A percentile compares a stretch with the other conserved stretches of the same genome.
phyloP scores from a whole-genome alignment of 2,113 vertebrate genomes.

The Hemiscyllium ocellatum region DNA sequence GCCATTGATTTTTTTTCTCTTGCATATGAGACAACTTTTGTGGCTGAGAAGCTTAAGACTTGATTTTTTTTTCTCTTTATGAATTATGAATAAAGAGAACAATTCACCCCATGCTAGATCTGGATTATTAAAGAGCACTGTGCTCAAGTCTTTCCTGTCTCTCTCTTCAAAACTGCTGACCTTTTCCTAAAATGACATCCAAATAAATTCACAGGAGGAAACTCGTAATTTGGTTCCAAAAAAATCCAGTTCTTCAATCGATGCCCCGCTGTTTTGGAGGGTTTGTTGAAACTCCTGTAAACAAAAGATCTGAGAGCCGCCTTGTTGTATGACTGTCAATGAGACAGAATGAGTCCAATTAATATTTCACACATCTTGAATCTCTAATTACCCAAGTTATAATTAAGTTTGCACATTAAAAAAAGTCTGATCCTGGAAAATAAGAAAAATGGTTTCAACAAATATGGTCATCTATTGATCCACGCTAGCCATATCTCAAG shows the following conservation, averaged over 20 bases:
- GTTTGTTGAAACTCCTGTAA: not conserved
- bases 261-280: conserved; percentile 21
- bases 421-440: not conserved
- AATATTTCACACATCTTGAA: conserved; percentile 21
- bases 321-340: not conserved
- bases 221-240: conserved; percentile 16
- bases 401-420: conserved; percentile 25
- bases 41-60: not conserved
- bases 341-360: conserved; percentile 34
- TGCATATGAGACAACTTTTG: not conserved
- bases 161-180: conserved; percentile 21
- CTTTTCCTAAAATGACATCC: not conserved
- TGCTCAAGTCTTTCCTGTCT: not conserved
- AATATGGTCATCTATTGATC: not conserved
- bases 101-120: not conserved
- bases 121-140: not conserved
- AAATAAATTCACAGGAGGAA: conserved; percentile 29
- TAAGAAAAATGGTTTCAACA: not conserved
- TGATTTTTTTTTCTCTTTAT: not conserved
- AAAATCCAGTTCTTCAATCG: conserved; percentile 21
- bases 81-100: conserved; percentile 26
- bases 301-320: conserved; percentile 23
- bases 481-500: not conserved
- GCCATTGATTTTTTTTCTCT: not conserved
- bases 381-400: conserved; percentile 1